phyloP scores from a whole-genome alignment of 1,140 invertebrate species.

The Batillaria attramentaria region DNA sequence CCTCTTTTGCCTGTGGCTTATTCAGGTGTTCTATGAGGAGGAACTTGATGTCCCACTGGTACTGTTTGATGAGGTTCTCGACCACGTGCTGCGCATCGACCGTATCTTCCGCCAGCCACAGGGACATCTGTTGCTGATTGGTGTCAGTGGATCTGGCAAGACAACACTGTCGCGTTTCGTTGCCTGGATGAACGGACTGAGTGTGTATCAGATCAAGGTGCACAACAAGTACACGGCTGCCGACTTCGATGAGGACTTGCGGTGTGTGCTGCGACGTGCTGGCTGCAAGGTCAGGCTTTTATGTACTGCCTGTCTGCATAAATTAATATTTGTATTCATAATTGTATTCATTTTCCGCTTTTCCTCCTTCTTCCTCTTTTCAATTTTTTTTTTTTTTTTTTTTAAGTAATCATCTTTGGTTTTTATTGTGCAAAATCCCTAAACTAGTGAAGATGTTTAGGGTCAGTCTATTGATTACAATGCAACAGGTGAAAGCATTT shows the following conservation, averaged over 20 bases:
- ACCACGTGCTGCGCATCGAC: conserved; percentile 98
- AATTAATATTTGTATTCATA: neutral
- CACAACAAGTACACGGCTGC: conserved; percentile 99
- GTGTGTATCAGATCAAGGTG: conserved; percentile 92
- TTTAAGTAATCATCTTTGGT: neutral
- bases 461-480: too few species aligned
- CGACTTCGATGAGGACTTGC: conserved; percentile 99
- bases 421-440: too few species aligned
- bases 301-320: neutral
- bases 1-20: neutral
- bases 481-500: too few species aligned
- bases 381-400: neutral
- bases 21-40: conserved; percentile 99
- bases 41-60: conserved; percentile 98
- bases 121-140: conserved; percentile 91
- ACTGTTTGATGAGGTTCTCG: conserved; percentile 98
- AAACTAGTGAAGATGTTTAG: too few species aligned
- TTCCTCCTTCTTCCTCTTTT: neutral
- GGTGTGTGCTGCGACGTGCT: conserved; percentile 91
- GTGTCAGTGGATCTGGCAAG: conserved; percentile 92
- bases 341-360: neutral
- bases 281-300: conserved; percentile 88
- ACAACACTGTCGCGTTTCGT: conserved; percentile 99
- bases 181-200: conserved; percentile 99
- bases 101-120: conserved; percentile 99